Percentiles rank a stretch among this genome's conserved stretches.
These are phyloP conservation scores for Neotoma lepida DNA, from an alignment of 2,113 vertebrate species.

Conservation along the genomic window DNA sequence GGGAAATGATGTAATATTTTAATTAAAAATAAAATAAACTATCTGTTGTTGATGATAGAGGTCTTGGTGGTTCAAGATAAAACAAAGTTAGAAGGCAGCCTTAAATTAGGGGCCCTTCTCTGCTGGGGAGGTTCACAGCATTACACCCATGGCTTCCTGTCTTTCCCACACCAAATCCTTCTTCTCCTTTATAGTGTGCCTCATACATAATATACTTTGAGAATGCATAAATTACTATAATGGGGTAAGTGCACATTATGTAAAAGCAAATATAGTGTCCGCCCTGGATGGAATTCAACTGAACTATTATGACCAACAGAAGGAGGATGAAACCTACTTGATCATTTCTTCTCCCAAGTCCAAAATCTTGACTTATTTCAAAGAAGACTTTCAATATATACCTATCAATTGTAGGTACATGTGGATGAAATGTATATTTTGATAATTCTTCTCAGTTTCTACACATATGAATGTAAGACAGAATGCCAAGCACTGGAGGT, in stretches of 20 bases:
- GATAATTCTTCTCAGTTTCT: not conserved
- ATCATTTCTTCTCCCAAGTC: not conserved
- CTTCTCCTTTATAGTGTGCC: not conserved
- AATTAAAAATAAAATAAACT: not conserved
- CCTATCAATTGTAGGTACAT: not conserved
- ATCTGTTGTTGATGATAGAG: not conserved
- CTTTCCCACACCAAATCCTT: not conserved
- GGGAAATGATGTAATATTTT: not conserved
- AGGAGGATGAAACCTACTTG: not conserved
- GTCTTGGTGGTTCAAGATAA: not conserved
- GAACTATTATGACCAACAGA: not conserved
- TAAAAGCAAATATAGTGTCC: conserved; percentile 18
- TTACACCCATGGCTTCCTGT: not conserved
- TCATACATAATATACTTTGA: not conserved
- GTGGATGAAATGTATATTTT: not conserved
- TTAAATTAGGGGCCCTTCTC: not conserved
- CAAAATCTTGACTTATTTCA: conserved; percentile 4
- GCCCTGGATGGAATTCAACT: not conserved
- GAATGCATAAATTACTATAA: not conserved
- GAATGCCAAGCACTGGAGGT: not conserved
- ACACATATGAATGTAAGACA: not conserved
- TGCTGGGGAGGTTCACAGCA: not conserved
- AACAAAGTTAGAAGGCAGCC: not conserved
- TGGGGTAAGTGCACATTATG: not conserved
- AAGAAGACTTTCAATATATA: not conserved